A percentile compares a stretch with the other conserved stretches of the same genome.
Conservation (phyloP, 2,113 vertebrate genomes). For the Tragelaphus strepsiceros region DNA sequence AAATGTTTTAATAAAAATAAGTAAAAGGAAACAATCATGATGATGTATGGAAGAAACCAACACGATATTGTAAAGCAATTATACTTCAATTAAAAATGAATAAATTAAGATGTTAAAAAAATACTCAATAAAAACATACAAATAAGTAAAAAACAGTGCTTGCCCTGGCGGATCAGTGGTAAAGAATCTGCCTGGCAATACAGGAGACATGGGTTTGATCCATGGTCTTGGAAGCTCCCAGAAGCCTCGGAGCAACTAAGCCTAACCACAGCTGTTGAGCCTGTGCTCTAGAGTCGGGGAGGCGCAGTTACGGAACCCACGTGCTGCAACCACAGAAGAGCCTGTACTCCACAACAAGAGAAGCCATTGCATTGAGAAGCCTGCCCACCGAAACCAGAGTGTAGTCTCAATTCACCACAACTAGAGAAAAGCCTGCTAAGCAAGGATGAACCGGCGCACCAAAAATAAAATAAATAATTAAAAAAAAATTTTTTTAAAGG, state of each 20-base stretch:
- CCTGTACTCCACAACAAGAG: not conserved
- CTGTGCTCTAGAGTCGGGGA: not conserved
- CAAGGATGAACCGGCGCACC: not conserved
- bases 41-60: not conserved
- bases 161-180: not conserved
- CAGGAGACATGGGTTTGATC: not conserved
- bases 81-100: not conserved
- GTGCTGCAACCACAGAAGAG: fast-evolving
- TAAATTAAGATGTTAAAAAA: not conserved
- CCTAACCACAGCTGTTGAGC: not conserved
- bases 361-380: not conserved
- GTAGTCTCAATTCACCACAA: not conserved
- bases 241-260: not conserved
- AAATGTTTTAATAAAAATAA: not conserved
- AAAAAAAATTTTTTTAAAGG: not conserved
- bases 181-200: not conserved
- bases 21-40: not conserved
- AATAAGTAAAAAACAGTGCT: not conserved
- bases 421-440: not conserved
- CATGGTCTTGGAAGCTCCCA: not conserved
- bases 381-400: not conserved
- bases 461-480: not conserved
- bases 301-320: not conserved
- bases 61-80: not conserved
- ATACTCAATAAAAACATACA: not conserved